A percentile compares a stretch with the other conserved stretches of the same genome.
Evolutionary conservation across 2,797 vertebrate species (phyloP).

Genomic region (Bucorvus abyssinicus): DNA sequence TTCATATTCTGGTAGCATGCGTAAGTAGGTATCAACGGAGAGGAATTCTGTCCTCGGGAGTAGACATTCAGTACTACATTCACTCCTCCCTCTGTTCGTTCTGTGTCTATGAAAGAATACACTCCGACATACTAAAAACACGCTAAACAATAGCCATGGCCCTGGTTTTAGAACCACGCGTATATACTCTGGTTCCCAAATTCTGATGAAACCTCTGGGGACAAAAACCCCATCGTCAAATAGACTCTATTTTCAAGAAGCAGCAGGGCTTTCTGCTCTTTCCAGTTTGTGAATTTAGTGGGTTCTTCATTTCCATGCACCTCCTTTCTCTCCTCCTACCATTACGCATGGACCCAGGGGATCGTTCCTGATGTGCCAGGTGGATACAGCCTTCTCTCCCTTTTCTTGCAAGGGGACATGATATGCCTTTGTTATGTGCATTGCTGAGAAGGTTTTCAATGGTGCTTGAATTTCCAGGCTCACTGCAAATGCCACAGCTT

Average conservation of each 20-base stretch:
- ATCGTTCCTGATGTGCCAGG: accelerated
- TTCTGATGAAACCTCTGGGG: background rate
- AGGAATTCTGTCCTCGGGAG: background rate
- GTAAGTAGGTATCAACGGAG: background rate
- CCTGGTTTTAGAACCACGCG: background rate
- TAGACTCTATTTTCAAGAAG: background rate
- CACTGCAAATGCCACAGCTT: background rate
- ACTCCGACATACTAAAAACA: background rate
- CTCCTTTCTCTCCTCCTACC: background rate
- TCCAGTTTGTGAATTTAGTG: background rate
- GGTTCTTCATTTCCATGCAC: background rate
- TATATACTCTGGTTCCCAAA: background rate
- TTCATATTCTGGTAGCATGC: background rate
- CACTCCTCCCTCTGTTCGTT: background rate
- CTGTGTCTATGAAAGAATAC: background rate
- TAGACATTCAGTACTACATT: background rate
- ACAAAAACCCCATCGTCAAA: background rate
- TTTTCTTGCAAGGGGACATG: background rate
- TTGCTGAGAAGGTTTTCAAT: background rate
- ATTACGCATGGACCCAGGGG: accelerated
- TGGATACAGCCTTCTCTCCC: background rate
- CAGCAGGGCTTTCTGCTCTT: background rate
- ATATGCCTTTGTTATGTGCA: background rate
- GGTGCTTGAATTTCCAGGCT: background rate
- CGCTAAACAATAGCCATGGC: background rate